A percentile compares a stretch with the other conserved stretches of the same genome.
phyloP scores from a whole-genome alignment of 2,888 invertebrate genomes.

The Mamestra brassicae region DNA sequence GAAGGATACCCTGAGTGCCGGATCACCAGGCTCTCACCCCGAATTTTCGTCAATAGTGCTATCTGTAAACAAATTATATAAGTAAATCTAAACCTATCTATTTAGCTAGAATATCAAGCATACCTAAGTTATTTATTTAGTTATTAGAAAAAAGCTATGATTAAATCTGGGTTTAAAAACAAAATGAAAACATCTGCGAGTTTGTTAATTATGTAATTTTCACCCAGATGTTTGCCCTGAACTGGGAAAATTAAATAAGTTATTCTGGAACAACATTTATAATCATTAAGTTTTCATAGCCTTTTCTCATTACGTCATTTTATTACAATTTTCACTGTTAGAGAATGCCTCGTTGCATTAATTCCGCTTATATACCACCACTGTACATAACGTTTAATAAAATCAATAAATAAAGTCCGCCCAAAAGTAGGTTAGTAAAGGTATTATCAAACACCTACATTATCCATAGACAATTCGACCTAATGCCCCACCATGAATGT shows the following conservation, averaged over 20 bases:
- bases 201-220: background rate
- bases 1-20: too few relatives aligned
- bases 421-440: conserved; percentile 22
- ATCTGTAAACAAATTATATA: too few relatives aligned
- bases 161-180: background rate
- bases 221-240: background rate
- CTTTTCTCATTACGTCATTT: background rate
- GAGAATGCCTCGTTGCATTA: too few relatives aligned
- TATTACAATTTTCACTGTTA: too few relatives aligned
- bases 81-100: too few relatives aligned
- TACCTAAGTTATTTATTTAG: background rate
- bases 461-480: conserved; percentile 62
- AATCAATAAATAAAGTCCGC: too few relatives aligned
- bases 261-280: background rate
- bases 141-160: background rate
- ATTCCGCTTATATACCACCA: too few relatives aligned
- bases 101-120: too few relatives aligned
- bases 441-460: conserved; percentile 55
- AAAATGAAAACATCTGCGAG: background rate
- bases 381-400: too few relatives aligned
- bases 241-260: background rate
- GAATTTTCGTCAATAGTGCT: too few relatives aligned
- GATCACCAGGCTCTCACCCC: too few relatives aligned
- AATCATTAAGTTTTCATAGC: background rate
- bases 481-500: conserved; percentile 61